Percentiles rank a stretch among this genome's conserved stretches.
Evolutionary conservation across 2,797 vertebrate genomes (phyloP).

Genomic region (Echiichthys vipera): DNA sequence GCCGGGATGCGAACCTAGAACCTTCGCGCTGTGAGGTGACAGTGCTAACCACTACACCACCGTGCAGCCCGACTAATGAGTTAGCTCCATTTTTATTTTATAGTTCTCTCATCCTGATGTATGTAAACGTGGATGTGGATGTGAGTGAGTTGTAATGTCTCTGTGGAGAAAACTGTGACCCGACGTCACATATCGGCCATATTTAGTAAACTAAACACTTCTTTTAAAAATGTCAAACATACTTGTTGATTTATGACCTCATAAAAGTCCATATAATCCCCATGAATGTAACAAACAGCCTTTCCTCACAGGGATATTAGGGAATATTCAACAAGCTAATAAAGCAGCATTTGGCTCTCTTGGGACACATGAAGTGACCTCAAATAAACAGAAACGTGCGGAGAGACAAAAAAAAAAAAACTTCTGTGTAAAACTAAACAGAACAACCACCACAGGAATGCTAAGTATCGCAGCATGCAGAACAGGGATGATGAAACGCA

Average conservation of each 20-base stretch:
- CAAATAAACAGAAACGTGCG: conserved; percentile 15
- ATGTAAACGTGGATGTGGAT: not conserved
- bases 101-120: not conserved
- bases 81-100: not conserved
- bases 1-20: too few species aligned
- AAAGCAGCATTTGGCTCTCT: not conserved
- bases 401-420: not conserved
- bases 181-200: not conserved
- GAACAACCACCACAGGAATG: conserved; percentile 6
- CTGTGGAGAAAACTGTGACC: not conserved
- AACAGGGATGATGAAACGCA: conserved; percentile 21
- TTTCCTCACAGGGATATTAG: not conserved
- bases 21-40: too few species aligned
- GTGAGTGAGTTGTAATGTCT: not conserved
- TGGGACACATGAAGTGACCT: conserved; percentile 26
- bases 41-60: too few species aligned
- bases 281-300: not conserved
- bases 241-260: not conserved
- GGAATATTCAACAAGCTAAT: not conserved
- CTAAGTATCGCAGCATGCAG: not conserved
- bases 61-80: not conserved
- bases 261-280: not conserved
- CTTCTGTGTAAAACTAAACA: conserved; percentile 7
- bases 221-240: not conserved
- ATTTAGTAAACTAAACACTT: not conserved